These are phyloP conservation scores for Tragelaphus scriptus DNA, from an alignment of 2,113 vertebrate genomes.

Conservation along the genomic window DNA sequence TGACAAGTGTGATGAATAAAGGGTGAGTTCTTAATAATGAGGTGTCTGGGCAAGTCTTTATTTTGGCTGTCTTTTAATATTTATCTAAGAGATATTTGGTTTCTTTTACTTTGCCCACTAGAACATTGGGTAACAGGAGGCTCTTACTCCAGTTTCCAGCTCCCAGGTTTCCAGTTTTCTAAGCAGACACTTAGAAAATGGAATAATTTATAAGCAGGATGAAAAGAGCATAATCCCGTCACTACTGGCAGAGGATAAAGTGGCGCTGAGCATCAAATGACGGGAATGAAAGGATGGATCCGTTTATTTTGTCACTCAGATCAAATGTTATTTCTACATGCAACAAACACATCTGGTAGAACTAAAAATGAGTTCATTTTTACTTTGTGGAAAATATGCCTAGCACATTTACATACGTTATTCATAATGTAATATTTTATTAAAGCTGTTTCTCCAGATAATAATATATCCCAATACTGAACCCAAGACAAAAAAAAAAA, in stretches of 20 bases:
- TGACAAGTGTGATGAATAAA: neutral
- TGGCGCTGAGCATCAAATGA: neutral
- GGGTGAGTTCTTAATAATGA: neutral
- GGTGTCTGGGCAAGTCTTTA: neutral
- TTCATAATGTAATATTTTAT: conserved; percentile 9
- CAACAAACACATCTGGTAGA: conserved; percentile 42
- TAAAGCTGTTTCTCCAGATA: neutral
- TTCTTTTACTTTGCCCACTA: conserved; percentile 55
- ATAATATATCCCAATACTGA: neutral
- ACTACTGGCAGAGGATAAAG: conserved; percentile 44
- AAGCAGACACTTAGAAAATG: conserved; percentile 41
- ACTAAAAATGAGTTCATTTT: neutral
- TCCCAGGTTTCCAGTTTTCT: conserved; percentile 43
- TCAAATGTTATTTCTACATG: conserved; percentile 7
- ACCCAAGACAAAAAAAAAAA: neutral
- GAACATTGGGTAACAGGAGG: conserved; percentile 49
- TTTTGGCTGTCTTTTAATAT: conserved; percentile 7
- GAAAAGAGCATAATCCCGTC: conserved; percentile 44
- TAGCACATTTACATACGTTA: neutral
- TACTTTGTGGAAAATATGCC: conserved; percentile 15
- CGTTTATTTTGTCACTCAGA: conserved; percentile 33
- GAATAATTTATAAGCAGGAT: conserved; percentile 42
- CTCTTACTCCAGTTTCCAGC: conserved; percentile 50
- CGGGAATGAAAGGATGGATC: neutral
- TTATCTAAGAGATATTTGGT: conserved; percentile 18